These are phyloP conservation scores for Xenotilapia longispinis DNA, from an alignment of 2,113 vertebrate genomes.

Conservation along the genomic window DNA sequence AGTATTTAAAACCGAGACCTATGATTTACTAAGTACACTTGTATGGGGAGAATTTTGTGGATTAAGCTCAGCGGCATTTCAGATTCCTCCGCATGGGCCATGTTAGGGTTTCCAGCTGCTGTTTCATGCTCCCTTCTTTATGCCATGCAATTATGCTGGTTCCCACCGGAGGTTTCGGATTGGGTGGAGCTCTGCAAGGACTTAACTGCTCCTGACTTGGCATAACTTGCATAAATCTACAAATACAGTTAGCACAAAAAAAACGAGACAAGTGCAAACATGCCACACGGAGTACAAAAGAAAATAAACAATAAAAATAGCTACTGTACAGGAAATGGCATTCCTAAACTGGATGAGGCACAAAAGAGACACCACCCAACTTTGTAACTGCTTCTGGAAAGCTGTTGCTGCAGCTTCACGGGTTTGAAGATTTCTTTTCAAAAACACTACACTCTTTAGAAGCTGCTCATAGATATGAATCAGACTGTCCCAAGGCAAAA, in stretches of 20 bases:
- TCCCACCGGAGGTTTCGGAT: constrained; percentile 54
- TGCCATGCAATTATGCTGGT: constrained; percentile 57
- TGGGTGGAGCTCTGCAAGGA: constrained; percentile 52
- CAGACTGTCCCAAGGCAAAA: background rate
- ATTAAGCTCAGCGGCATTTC: constrained; percentile 29
- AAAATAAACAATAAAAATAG: constrained; percentile 18
- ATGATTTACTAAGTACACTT: constrained; percentile 8
- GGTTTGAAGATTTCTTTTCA: background rate
- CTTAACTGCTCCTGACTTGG: constrained; percentile 41
- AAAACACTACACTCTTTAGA: background rate
- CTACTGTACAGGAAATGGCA: constrained; percentile 22
- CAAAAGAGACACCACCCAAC: constrained; percentile 20
- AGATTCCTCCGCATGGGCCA: constrained; percentile 25
- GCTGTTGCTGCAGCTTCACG: background rate
- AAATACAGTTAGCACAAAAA: constrained; percentile 10
- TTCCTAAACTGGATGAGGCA: background rate
- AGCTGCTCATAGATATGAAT: background rate
- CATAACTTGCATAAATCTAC: constrained; percentile 29
- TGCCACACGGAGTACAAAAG: constrained; percentile 9
- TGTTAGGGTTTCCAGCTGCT: constrained; percentile 49
- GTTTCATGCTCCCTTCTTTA: constrained; percentile 40
- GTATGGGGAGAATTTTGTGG: background rate
- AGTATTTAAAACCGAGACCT: constrained; percentile 12
- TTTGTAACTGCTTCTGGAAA: background rate
- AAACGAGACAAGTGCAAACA: background rate